A percentile compares a stretch with the other conserved stretches of the same genome.
Evolutionary conservation across 2,113 vertebrate species (phyloP).

Genomic region (Psilopogon haemacephalus): DNA sequence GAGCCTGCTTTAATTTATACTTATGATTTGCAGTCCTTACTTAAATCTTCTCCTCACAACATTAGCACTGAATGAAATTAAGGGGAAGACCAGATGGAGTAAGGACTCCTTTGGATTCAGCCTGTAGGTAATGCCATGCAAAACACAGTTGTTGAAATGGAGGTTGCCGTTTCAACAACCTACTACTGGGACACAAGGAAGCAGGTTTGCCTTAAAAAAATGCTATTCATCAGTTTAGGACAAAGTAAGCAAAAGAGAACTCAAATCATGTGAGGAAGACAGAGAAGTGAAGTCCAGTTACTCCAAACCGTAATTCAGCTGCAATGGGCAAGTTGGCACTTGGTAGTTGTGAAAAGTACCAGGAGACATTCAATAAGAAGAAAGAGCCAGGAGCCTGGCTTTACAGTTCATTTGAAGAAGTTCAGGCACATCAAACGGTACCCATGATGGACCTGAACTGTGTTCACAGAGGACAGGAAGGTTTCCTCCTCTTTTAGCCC

Average conservation of each 20-base stretch:
- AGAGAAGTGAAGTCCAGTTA: background rate
- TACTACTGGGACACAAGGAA: background rate
- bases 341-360: slow-evolving; percentile 14
- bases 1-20: background rate
- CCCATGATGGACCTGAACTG: background rate
- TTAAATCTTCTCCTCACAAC: background rate
- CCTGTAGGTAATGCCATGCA: rapidly evolving
- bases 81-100: background rate
- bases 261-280: background rate
- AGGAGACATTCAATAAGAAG: background rate
- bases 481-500: background rate
- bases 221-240: background rate
- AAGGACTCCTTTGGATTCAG: background rate
- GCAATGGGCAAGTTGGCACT: background rate
- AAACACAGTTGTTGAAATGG: background rate
- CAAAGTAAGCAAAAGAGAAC: background rate
- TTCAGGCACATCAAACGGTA: slow-evolving; percentile 18
- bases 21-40: background rate
- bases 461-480: background rate
- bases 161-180: background rate
- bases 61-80: background rate
- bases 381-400: background rate
- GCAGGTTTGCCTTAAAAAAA: background rate
- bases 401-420: slow-evolving; percentile 17
- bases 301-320: background rate